Percentiles rank a stretch among this genome's conserved stretches.
Conservation (phyloP, 2,797 vertebrate genomes). For the Mus caroli region DNA sequence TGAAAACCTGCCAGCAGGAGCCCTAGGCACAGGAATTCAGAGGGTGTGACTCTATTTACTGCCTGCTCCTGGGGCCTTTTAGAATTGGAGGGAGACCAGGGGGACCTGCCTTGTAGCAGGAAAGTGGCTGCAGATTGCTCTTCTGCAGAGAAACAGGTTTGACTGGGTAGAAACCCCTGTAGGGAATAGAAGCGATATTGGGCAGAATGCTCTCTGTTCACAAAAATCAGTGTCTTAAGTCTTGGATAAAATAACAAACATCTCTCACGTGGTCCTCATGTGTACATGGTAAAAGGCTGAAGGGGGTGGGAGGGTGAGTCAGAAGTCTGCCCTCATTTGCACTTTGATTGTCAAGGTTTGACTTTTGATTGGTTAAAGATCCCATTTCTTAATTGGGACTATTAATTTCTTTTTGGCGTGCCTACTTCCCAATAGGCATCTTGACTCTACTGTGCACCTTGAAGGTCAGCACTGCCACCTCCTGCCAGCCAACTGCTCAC, state of each 20-base stretch:
- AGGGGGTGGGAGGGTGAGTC: not conserved
- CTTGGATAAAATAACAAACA: not conserved
- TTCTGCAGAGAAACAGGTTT: constrained; percentile 48
- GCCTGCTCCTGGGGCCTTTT: not conserved
- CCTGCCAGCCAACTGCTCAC: not conserved
- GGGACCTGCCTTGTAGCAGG: not conserved
- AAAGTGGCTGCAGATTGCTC: not conserved
- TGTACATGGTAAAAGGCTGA: not conserved
- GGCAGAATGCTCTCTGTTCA: not conserved
- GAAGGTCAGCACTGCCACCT: not conserved
- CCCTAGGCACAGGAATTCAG: constrained; percentile 50
- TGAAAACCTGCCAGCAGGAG: constrained; percentile 17
- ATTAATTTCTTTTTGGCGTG: constrained; percentile 18
- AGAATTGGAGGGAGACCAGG: not conserved
- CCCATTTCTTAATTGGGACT: constrained; percentile 9
- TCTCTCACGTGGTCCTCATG: not conserved
- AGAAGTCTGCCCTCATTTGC: not conserved
- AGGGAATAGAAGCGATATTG: not conserved
- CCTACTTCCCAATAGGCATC: constrained; percentile 39
- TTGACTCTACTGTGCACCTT: not conserved
- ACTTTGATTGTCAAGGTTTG: constrained; percentile 1
- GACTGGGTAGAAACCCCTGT: not conserved
- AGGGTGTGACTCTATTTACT: constrained; percentile 10
- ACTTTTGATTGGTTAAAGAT: constrained; percentile 24
- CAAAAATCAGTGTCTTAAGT: not conserved